Evolutionary conservation across 2,113 vertebrate genomes (phyloP).

Genomic region (Chunga burmeisteri): DNA sequence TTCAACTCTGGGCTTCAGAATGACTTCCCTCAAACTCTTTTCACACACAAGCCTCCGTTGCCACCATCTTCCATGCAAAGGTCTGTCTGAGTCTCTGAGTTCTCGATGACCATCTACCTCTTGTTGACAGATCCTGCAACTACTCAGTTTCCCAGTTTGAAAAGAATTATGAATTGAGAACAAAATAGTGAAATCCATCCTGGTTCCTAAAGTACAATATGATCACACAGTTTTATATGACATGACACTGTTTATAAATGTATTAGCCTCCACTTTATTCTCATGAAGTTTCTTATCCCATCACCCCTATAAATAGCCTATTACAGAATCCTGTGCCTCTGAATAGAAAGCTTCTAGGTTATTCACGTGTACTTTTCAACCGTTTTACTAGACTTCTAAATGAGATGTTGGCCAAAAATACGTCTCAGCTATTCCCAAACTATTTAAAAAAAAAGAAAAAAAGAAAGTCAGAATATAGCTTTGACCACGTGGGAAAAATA

Average conservation of each 20-base stretch:
- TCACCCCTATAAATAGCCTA: rapidly evolving
- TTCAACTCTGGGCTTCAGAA: neutral
- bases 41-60: neutral
- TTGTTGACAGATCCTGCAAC: neutral
- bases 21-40: neutral
- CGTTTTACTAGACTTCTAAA: neutral
- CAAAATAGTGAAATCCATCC: neutral
- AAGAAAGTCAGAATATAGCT: neutral
- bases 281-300: neutral
- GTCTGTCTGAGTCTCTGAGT: neutral
- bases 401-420: neutral
- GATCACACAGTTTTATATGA: neutral
- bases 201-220: neutral
- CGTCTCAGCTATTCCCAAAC: neutral
- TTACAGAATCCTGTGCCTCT: neutral
- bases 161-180: neutral
- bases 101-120: rapidly evolving
- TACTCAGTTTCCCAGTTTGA: neutral
- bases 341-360: neutral
- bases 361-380: neutral
- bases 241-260: neutral
- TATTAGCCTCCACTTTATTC: neutral
- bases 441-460: neutral
- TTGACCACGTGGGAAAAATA: neutral
- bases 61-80: neutral